Evolutionary conservation across 2,888 invertebrate species (phyloP).

Genomic region (Notodonta ziczac): DNA sequence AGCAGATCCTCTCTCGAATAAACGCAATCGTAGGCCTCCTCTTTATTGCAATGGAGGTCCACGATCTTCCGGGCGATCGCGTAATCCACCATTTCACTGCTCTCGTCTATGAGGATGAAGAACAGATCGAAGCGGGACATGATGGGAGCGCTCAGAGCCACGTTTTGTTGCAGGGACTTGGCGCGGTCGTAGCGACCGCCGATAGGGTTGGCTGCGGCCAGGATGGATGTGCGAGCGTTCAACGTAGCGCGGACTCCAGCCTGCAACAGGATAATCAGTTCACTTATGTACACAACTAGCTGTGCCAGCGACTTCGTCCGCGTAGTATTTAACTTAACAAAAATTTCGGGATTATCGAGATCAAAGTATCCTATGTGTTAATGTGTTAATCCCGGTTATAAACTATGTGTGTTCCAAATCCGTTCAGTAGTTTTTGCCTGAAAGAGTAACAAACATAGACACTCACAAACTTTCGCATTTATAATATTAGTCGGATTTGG

Average conservation of each 20-base stretch:
- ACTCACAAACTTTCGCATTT: too few species aligned
- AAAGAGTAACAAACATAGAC: too few species aligned
- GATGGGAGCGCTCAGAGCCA: slow-evolving; percentile 96
- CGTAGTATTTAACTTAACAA: too few species aligned
- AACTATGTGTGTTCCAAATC: too few species aligned
- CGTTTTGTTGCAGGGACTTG: slow-evolving; percentile 97
- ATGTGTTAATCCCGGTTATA: too few species aligned
- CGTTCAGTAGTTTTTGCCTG: too few species aligned
- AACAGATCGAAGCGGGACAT: slow-evolving; percentile 99
- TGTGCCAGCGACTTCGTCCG: too few species aligned
- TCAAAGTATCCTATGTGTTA: too few species aligned
- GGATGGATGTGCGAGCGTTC: slow-evolving; percentile 98
- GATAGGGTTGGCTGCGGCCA: slow-evolving; percentile 99
- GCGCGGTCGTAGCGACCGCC: slow-evolving; percentile 98
- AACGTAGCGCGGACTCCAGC: slow-evolving; percentile 98
- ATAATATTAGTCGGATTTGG: too few species aligned
- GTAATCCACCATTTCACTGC: slow-evolving; percentile 94
- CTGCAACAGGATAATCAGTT: slow-evolving; percentile 61
- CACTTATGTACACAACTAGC: too few species aligned
- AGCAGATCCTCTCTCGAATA: slow-evolving; percentile 96
- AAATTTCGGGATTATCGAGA: too few species aligned
- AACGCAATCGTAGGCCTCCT: slow-evolving; percentile 90
- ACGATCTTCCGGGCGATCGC: slow-evolving; percentile 98
- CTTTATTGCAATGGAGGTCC: slow-evolving; percentile 95
- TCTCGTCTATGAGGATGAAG: slow-evolving; percentile 98